Conservation (phyloP, 2,113 vertebrate species). For the Carassius carassius region DNA sequence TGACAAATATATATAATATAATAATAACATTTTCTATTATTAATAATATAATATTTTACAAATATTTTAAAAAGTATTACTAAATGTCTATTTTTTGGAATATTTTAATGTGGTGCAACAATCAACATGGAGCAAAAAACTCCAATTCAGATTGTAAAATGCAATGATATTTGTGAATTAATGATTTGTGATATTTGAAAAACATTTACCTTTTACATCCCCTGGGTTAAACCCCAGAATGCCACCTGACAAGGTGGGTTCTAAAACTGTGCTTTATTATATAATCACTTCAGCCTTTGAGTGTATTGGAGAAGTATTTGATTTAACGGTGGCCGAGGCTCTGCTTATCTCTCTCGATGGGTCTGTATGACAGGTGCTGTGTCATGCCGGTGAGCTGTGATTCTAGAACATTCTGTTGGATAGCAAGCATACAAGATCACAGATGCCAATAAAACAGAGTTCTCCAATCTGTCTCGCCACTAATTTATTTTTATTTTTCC, state of each 20-base stretch:
- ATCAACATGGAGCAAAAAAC: too few relatives aligned
- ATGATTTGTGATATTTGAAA: not conserved
- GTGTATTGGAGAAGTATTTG: slow-evolving; percentile 18
- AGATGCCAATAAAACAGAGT: slow-evolving; percentile 53
- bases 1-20: too few relatives aligned
- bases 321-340: not conserved
- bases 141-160: too few relatives aligned
- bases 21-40: too few relatives aligned
- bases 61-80: too few relatives aligned
- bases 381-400: slow-evolving; percentile 43
- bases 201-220: not conserved
- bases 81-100: too few relatives aligned
- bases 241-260: not conserved
- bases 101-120: too few relatives aligned
- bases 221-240: not conserved
- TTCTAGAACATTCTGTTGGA: slow-evolving; percentile 45
- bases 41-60: too few relatives aligned
- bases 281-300: not conserved
- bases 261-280: not conserved
- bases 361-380: slow-evolving; percentile 47
- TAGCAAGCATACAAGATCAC: slow-evolving; percentile 39
- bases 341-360: slow-evolving; percentile 17
- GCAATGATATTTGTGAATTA: too few relatives aligned
- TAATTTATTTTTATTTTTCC: slow-evolving; percentile 76
- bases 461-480: slow-evolving; percentile 70